Base-by-base conservation (phyloP, 1,140 invertebrate species). In the Cydia amplana region DNA sequence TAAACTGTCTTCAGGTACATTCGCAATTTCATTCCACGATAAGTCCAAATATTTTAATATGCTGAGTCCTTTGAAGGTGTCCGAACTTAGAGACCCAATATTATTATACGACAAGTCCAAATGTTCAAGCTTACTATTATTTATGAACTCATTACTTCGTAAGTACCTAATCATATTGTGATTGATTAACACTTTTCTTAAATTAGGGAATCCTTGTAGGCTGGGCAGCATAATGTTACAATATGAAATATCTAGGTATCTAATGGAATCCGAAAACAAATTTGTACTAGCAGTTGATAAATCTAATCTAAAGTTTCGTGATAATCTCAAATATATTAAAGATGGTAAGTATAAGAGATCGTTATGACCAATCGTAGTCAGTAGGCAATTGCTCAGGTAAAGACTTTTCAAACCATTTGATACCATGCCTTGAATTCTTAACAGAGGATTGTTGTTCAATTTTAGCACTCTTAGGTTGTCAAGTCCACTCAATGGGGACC, bases 51-150 rank as follows among this genome's bases (percentile, higher is more conserved):
- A 80, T 79, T 93, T 93, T 1, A 96, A 78, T n/a, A 92, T 85
- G n/a, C 85, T 88, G 14, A 95, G 87, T 1, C 93, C 93, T 28
- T 84, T 81, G 79, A 96, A 96, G 1, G 94, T 93, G 65, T 93
- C 90, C 18, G 87, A 81, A 74, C 94, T 93, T 18, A 96, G 81
- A 0, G 87, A 78, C 4, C 93, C 93, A 9, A 96, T 92, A 51
- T 93, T 93, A 83, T 96, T 96, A 32, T 91, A 88, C 0, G 95
- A 96, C 36, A 96, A 83, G 89, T 96, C 95, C 7, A 96, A 81
- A 40, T 93, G 81, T 83, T 95, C 94, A 12, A 96, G 84, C 79
- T 94, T 88, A 4, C 90, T 88, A 84, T 95, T 96, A 79, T 94
- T 95, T 0, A 80, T 81, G 83, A 96, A 96, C 77, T 94, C 94